These are phyloP conservation scores for Polypedilum pembai DNA, from an alignment of 1,140 invertebrate genomes.

Conservation along the genomic window DNA sequence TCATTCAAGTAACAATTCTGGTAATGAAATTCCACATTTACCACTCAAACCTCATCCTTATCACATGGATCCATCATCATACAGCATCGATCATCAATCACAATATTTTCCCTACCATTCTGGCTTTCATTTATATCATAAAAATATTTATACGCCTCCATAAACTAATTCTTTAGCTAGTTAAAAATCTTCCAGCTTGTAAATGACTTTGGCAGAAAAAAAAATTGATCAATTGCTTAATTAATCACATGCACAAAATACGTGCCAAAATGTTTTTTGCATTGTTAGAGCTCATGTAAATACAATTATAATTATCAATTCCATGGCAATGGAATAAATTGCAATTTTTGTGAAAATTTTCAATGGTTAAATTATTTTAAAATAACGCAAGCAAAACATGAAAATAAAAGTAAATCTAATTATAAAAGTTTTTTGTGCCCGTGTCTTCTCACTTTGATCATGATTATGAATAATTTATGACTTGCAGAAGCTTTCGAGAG, in stretches of 20 bases:
- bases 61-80: constrained; percentile 48
- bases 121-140: constrained; percentile 83
- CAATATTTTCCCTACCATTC: constrained; percentile 76
- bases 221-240: constrained; percentile 12
- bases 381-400: background rate
- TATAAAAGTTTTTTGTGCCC: constrained; percentile 1
- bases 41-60: constrained; percentile 84
- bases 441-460: background rate
- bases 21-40: constrained; percentile 59
- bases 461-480: constrained; percentile 16
- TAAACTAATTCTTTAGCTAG: background rate
- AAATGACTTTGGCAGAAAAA: background rate
- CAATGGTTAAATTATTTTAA: constrained; percentile 19
- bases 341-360: constrained; percentile 12
- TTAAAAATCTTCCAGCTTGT: background rate
- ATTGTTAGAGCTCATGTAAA: background rate
- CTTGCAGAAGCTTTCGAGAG: background rate
- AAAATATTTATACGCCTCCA: constrained; percentile 33
- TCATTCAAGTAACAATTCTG: constrained; percentile 49
- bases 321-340: background rate
- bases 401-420: background rate
- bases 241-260: background rate
- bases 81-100: constrained; percentile 61
- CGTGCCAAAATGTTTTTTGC: background rate
- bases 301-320: background rate